Evolutionary conservation across 2,797 vertebrate species (phyloP).

Genomic region (Sus cebifrons): DNA sequence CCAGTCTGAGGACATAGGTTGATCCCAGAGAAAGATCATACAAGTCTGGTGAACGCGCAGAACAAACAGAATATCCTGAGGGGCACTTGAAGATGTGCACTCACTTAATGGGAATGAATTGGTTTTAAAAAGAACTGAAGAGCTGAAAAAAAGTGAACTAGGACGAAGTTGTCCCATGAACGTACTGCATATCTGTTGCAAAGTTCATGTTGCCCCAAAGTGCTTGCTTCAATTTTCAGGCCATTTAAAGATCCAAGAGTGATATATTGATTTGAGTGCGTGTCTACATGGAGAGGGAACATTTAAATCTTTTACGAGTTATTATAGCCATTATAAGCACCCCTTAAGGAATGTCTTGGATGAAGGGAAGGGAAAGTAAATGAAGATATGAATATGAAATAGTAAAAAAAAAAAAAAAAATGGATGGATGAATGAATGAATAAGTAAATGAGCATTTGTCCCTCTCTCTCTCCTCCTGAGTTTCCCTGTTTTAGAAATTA

Average conservation of each 20-base stretch:
- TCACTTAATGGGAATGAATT: neutral
- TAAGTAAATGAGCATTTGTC: neutral
- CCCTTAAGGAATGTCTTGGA: neutral
- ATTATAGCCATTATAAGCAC: too few relatives aligned
- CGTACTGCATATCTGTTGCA: neutral
- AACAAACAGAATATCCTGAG: neutral
- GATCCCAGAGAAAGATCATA: neutral
- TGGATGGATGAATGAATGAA: neutral
- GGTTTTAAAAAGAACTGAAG: neutral
- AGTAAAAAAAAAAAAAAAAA: neutral
- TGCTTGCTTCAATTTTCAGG: neutral
- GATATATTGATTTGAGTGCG: neutral
- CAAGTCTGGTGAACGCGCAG: neutral
- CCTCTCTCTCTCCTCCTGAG: neutral
- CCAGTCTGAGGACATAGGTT: accelerated
- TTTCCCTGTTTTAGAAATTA: neutral
- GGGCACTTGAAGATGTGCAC: neutral
- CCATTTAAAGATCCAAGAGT: neutral
- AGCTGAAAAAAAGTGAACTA: neutral
- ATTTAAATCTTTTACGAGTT: neutral
- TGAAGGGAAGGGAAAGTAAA: neutral
- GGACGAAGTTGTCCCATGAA: neutral
- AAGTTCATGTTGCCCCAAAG: neutral
- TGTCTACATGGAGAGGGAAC: neutral
- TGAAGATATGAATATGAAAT: neutral